Percentiles rank a stretch among this genome's conserved stretches.
phyloP scores from a whole-genome alignment of 2,888 invertebrate species.

The Platycheirus rosarum region DNA sequence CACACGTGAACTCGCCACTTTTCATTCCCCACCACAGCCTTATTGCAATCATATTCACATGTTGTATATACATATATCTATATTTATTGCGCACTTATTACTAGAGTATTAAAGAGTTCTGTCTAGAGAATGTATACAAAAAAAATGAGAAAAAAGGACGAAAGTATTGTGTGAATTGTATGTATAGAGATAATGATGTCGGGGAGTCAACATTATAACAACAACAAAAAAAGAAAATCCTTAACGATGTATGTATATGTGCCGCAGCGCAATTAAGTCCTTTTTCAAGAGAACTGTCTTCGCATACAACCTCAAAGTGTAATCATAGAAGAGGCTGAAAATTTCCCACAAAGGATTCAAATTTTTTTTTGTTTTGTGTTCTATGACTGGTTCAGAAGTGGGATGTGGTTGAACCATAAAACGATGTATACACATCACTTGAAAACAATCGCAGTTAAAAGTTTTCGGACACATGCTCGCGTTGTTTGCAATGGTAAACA shows the following conservation, averaged over 20 bases:
- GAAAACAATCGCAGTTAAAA: conserved; percentile 55
- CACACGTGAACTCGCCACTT: conserved; percentile 50
- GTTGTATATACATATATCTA: conserved; percentile 19
- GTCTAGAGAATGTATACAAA: conserved; percentile 26
- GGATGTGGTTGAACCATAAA: background rate
- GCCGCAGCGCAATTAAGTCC: conserved; percentile 69
- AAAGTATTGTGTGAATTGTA: conserved; percentile 49
- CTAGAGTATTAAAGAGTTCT: conserved; percentile 47
- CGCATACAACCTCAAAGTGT: conserved; percentile 52
- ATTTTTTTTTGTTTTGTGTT: conserved; percentile 5
- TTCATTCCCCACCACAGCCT: conserved; percentile 6
- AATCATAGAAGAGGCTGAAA: conserved; percentile 48
- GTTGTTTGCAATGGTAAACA: conserved; percentile 2
- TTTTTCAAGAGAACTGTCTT: conserved; percentile 57
- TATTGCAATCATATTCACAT: conserved; percentile 41
- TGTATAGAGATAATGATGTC: conserved; percentile 65
- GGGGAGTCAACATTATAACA: conserved; percentile 51
- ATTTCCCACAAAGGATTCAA: conserved; percentile 36
- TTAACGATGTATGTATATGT: conserved; percentile 62
- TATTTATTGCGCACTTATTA: conserved; percentile 66
- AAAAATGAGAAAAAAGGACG: conserved; percentile 33
- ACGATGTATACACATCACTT: background rate
- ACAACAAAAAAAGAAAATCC: conserved; percentile 3
- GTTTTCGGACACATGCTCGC: conserved; percentile 66
- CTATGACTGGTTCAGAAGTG: background rate